Base-by-base conservation (phyloP, 37 sponge, comb jelly and placozoan species). In the Lycopodina hypogea region DNA sequence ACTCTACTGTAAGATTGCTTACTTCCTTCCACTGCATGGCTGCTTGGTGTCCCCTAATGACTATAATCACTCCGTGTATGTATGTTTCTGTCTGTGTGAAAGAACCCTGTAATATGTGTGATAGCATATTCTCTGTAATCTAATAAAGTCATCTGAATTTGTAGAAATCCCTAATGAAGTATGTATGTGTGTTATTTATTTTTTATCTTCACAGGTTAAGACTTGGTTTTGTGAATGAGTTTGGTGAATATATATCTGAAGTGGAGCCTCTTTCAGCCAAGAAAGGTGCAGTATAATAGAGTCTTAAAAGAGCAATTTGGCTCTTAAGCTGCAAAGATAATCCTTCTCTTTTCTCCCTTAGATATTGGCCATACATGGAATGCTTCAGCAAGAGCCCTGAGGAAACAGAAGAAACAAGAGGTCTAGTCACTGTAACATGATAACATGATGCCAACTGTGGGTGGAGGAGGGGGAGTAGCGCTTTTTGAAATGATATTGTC, bases 221-320 rank as follows among this genome's bases (percentile, higher is more conserved):
- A 30, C 69, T 90, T 48, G 90, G 90, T 1, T 90, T 77, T 81
- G 74, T 90, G 28, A 82, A 85, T 78, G 68, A 81, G 56, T 72
- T 74, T 72, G 90, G 90, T 34, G 42, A 65, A 23, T 90, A 86
- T 38, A 41, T 85, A n/a, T 86, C 90, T 58, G 87, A 86, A 52
- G 41, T 78, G 2, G 82, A 87, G 21, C 77, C 87, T n/a, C 26
- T 52, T 30, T 40, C 50, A 57, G 11, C 48, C 68, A 38, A 73
- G 56, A 73, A 53, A 73, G 74, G 74, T 68, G 21, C 40, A 69
- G 39, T 26, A 19, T 4, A 30, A 26, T 65, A 65, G 23, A 41
- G 18, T 35, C 53, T 23, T 2, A 23, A 18, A 22, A 3, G 8
- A 68, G 68, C 37, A 8, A 3, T 33, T 35, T 30, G 21, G 4